Evolutionary conservation across 2,888 invertebrate genomes (phyloP).

Genomic region (Dermolepida albohirtum): DNA sequence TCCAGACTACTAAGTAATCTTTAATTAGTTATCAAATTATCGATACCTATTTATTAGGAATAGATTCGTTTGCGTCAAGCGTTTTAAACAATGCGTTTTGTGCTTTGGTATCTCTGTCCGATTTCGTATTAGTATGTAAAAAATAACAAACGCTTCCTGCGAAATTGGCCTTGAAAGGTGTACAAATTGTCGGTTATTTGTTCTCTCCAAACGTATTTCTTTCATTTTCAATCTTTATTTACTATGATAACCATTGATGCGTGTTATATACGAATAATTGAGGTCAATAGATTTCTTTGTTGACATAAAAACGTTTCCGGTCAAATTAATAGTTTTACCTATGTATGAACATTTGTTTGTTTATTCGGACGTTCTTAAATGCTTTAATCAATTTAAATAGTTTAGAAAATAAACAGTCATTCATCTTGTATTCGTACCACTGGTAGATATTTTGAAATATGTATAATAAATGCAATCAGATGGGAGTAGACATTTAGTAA

Average conservation of each 20-base stretch:
- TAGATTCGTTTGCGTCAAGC: constrained; percentile 15
- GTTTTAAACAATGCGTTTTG: constrained; percentile 25
- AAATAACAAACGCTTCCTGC: constrained; percentile 21
- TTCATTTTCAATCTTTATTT: constrained; percentile 15
- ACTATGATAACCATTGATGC: constrained; percentile 20
- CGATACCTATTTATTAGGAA: not conserved
- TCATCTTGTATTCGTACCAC: too few relatives aligned
- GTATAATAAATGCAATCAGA: too few relatives aligned
- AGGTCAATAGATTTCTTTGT: constrained; percentile 18
- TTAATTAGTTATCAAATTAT: constrained; percentile 23
- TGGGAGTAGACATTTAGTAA: too few relatives aligned
- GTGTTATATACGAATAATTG: constrained; percentile 7
- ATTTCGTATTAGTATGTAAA: constrained; percentile 29
- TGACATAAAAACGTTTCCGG: not conserved
- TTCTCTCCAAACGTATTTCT: constrained; percentile 11
- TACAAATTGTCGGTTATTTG: constrained; percentile 26
- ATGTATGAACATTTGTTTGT: not conserved
- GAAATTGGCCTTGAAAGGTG: constrained; percentile 20
- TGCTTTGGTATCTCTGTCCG: constrained; percentile 18
- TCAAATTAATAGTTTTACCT: constrained; percentile 8
- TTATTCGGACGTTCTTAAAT: too few relatives aligned
- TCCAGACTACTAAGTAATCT: too few relatives aligned
- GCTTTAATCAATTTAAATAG: too few relatives aligned
- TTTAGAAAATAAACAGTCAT: too few relatives aligned
- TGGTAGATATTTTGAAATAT: too few relatives aligned